Percentiles rank a stretch among this genome's conserved stretches.
Conservation (phyloP, 2,888 invertebrate genomes). For the Epistrophella euchroma region DNA sequence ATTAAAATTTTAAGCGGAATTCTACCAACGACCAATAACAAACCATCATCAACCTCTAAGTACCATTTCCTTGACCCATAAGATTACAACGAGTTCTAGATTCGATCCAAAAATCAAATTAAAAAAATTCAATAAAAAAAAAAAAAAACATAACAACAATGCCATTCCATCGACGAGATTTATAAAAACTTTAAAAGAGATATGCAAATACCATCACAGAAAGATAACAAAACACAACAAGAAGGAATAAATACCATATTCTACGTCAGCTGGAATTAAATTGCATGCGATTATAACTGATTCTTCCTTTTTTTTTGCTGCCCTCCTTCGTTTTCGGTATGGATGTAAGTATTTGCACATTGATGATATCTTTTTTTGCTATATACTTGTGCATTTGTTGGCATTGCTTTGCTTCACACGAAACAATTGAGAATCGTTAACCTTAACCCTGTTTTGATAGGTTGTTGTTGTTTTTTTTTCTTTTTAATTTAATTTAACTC, state of each 20-base stretch:
- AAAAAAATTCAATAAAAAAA: background rate
- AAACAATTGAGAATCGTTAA: constrained; percentile 66
- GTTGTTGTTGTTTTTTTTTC: background rate
- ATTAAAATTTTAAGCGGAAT: background rate
- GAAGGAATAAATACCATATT: constrained; percentile 9
- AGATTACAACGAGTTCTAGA: background rate
- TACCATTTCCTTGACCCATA: background rate
- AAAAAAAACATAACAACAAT: background rate
- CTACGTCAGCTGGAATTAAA: constrained; percentile 26
- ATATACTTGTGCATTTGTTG: constrained; percentile 15
- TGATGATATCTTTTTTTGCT: constrained; percentile 6
- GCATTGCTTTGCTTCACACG: constrained; percentile 39
- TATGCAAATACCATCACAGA: constrained; percentile 3
- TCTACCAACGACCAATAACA: background rate
- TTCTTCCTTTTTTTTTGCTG: background rate
- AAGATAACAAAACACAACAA: background rate
- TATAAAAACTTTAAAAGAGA: constrained; percentile 14
- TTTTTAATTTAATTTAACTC: constrained; percentile 22
- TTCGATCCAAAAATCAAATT: constrained; percentile 16
- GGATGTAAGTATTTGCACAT: background rate
- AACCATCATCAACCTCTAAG: constrained; percentile 25
- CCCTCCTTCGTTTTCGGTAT: constrained; percentile 7
- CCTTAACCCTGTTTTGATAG: constrained; percentile 66
- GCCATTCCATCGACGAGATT: background rate
- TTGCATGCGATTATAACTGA: constrained; percentile 30